A percentile compares a stretch with the other conserved stretches of the same genome.
phyloP scores from a whole-genome alignment of 2,888 invertebrate genomes.

The Parelbella ahira region DNA sequence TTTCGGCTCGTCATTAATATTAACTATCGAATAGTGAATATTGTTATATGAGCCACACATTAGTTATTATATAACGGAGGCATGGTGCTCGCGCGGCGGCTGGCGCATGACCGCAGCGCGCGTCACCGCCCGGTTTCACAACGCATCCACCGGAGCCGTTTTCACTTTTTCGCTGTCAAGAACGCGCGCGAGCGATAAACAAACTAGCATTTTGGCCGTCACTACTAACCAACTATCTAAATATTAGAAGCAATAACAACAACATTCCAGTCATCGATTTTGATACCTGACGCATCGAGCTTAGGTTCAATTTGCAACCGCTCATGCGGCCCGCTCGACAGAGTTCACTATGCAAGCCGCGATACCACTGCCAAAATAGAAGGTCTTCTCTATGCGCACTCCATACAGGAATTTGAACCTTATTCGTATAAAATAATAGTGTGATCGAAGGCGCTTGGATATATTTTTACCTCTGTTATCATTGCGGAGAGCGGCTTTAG shows the following conservation, averaged over 20 bases:
- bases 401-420: slow-evolving; percentile 49
- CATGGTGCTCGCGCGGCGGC: slow-evolving; percentile 46
- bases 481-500: slow-evolving; percentile 54
- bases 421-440: slow-evolving; percentile 45
- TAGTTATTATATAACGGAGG: slow-evolving; percentile 60
- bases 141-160: slow-evolving; percentile 72
- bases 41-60: no score
- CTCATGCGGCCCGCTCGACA: slow-evolving; percentile 37
- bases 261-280: slow-evolving; percentile 35
- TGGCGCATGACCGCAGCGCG: slow-evolving; percentile 37
- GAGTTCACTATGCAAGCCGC: slow-evolving; percentile 43
- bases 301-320: slow-evolving; percentile 54
- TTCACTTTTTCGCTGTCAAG: slow-evolving; percentile 81
- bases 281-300: slow-evolving; percentile 39
- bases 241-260: slow-evolving; percentile 42
- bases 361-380: slow-evolving; percentile 49
- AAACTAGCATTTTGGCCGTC: slow-evolving; percentile 78
- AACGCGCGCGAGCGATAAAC: slow-evolving; percentile 77
- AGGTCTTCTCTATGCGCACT: slow-evolving; percentile 47
- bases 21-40: slow-evolving; percentile 3
- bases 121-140: slow-evolving; percentile 70
- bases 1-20: slow-evolving; percentile 4
- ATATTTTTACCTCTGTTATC: slow-evolving; percentile 41
- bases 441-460: slow-evolving; percentile 39
- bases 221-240: slow-evolving; percentile 50